phyloP scores from a whole-genome alignment of 2,797 vertebrate species.

The Oryzias sinensis region DNA sequence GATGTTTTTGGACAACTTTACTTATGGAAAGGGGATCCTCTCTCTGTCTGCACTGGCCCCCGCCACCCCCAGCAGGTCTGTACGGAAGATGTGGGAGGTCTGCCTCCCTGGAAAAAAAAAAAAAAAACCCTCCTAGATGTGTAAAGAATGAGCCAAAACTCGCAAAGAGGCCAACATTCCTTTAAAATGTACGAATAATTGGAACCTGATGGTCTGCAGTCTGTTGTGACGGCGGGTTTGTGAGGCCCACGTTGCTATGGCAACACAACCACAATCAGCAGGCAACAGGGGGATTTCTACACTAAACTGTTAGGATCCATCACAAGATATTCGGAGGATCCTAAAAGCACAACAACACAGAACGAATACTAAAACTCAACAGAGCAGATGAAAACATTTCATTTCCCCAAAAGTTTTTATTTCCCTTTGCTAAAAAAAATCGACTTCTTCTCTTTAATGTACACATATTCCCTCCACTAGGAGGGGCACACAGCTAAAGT shows the following conservation, averaged over 20 bases:
- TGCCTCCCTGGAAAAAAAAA: slow-evolving; percentile 42
- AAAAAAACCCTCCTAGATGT: slow-evolving; percentile 39
- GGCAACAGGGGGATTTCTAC: slow-evolving; percentile 38
- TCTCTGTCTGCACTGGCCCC: slow-evolving; percentile 9
- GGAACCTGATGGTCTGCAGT: slow-evolving; percentile 74
- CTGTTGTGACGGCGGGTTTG: slow-evolving; percentile 74
- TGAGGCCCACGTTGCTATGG: slow-evolving; percentile 52
- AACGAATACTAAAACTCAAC: too few relatives aligned
- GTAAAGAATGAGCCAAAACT: slow-evolving; percentile 65
- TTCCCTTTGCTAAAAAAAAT: slow-evolving; percentile 18
- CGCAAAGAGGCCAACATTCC: slow-evolving; percentile 73
- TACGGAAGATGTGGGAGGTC: slow-evolving; percentile 72
- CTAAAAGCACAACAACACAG: too few relatives aligned
- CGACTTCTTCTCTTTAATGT: slow-evolving; percentile 26
- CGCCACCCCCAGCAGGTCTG: slow-evolving; percentile 46
- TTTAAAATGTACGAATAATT: slow-evolving; percentile 79
- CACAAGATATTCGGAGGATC: background rate
- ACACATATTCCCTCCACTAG: slow-evolving; percentile 58
- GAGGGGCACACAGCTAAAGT: slow-evolving; percentile 66
- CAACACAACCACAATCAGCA: slow-evolving; percentile 60
- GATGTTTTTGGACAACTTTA: slow-evolving; percentile 65
- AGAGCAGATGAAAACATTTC: too few relatives aligned
- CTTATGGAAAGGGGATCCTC: slow-evolving; percentile 52
- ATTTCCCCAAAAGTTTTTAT: background rate
- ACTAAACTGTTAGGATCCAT: slow-evolving; percentile 22